Percentiles rank a stretch among this genome's conserved stretches.
phyloP scores from a whole-genome alignment of 30 jellyfish, hydroid and myxozoan species.

The Sanderia malayensis region DNA sequence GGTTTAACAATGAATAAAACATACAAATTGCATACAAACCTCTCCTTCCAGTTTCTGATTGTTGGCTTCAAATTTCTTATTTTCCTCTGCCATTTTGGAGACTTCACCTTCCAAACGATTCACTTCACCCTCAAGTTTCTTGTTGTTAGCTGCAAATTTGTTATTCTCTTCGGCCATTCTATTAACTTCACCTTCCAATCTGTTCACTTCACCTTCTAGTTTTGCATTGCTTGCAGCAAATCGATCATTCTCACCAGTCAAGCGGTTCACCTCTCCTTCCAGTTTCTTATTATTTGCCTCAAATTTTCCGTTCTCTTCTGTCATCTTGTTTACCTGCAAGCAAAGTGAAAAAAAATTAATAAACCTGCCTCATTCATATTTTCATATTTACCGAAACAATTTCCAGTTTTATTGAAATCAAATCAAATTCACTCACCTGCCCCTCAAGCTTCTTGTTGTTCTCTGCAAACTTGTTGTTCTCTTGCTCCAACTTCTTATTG shows the following conservation, averaged over 20 bases:
- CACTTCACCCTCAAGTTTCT: conserved; percentile 76
- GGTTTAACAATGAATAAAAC: too few relatives aligned
- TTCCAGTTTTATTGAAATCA: too few relatives aligned
- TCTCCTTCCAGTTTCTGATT: conserved; percentile 70
- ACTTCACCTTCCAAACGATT: conserved; percentile 75
- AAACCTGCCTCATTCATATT: too few relatives aligned
- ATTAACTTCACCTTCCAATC: conserved; percentile 64
- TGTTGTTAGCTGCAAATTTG: conserved; percentile 78
- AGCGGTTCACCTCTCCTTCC: conserved; percentile 62
- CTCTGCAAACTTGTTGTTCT: conserved; percentile 67
- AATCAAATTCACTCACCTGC: conserved; percentile 59
- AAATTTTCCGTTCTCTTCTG: conserved; percentile 48
- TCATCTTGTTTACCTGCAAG: conserved; percentile 72
- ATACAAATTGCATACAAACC: too few relatives aligned
- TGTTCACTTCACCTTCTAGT: conserved; percentile 77
- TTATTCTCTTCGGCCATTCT: conserved; percentile 74
- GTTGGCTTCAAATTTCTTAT: conserved; percentile 66
- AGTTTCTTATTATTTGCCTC: conserved; percentile 52
- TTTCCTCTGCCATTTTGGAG: conserved; percentile 63
- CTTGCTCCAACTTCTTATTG: conserved; percentile 37
- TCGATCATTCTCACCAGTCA: conserved; percentile 65
- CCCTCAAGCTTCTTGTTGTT: conserved; percentile 76
- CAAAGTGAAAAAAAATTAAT: too few relatives aligned
- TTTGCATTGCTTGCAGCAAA: conserved; percentile 66
- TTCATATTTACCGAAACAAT: too few relatives aligned